Evolutionary conservation across 2,888 invertebrate species (phyloP), one percentile per base, ranked within the genome.

Genomic region (Endotricha flammealis): DNA sequence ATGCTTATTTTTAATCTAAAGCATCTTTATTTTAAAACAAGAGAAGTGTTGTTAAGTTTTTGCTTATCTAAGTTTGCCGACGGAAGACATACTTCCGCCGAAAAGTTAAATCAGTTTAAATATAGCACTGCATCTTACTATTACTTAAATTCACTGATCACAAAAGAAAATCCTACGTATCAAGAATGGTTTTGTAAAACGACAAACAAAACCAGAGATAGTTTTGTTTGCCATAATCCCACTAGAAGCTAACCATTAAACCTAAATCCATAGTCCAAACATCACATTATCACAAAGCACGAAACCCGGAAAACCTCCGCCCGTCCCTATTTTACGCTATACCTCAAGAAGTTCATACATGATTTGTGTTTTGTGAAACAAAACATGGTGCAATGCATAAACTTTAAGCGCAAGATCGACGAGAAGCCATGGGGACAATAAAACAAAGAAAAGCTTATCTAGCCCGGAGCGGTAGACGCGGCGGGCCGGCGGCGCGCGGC

Each of bases 361-460:
- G 78, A 77, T 78, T 74, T 68, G 69, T 67, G 72, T 81, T 83
- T 80, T 80, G 74, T 75, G 73, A 79, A 81, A 80, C 78, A 85
- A 85, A 82, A 83, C 81, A 79, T 78, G 70, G 81, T 80, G 78
- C 81, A 83, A 85, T 82, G 82, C 79, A 85, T 85, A 82, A 86
- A 82, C 77, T 85, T 83, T 80, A 78, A 80, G 77, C 83, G 82
- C 82, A 81, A 83, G 79, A 85, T 78, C 85, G 78, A 72, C 85
- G 77, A 77, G 79, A 68, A 78, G 77, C 79, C 79, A 72, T 78
- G 81, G 80, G 79, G 83, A 85, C 82, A 85, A 85, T 85, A 85
- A 86, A 85, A 85, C 85, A 83, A 86, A 85, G 83, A 82, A 76
- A 75, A 79, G 61, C 77, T 64, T 68, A 72, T 68, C 67, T 73